phyloP scores from a whole-genome alignment of 2,113 vertebrate species.

The Rhinopomastus cyanomelas region DNA sequence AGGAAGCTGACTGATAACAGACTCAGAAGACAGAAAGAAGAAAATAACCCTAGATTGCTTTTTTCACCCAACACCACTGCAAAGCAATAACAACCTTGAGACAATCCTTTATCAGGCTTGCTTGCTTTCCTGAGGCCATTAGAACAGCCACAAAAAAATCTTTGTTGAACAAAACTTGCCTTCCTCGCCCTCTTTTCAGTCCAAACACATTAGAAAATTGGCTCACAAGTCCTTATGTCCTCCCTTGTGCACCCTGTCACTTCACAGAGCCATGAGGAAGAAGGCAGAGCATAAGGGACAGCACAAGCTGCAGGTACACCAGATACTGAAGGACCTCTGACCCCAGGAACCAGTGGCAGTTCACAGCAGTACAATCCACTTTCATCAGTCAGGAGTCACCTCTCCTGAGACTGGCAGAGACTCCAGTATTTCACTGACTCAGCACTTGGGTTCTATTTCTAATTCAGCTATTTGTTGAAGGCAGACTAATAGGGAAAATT shows the following conservation, averaged over 20 bases:
- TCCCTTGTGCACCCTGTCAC: not conserved
- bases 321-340: rapidly evolving
- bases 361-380: not conserved
- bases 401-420: not conserved
- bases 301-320: rapidly evolving
- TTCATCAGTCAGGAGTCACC: rapidly evolving
- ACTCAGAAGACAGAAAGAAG: not conserved
- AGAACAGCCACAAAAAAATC: not conserved
- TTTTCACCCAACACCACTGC: not conserved
- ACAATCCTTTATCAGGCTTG: not conserved
- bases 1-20: not conserved
- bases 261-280: rapidly evolving
- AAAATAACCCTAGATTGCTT: not conserved
- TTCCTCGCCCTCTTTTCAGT: not conserved
- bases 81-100: not conserved
- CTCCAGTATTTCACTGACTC: not conserved
- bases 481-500: not conserved
- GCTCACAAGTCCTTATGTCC: not conserved
- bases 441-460: not conserved
- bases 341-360: not conserved
- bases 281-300: not conserved
- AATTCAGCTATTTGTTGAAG: not conserved
- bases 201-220: rapidly evolving
- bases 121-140: not conserved
- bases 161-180: not conserved